Conservation (phyloP, 2,797 vertebrate species). For the Gorsachius magnificus region DNA sequence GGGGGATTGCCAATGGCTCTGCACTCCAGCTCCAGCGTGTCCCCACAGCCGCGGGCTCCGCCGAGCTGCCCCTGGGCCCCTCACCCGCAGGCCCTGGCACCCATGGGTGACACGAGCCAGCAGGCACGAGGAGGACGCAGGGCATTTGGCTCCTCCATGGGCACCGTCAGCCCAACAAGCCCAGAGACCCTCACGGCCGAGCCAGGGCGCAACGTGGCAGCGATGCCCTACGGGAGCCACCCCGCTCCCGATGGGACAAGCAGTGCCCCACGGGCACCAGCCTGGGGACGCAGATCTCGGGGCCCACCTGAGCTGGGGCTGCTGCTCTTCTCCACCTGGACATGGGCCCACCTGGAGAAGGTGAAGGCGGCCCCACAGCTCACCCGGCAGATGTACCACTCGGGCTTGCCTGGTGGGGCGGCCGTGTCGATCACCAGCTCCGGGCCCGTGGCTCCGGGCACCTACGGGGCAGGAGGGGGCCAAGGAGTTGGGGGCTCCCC, state of each 20-base stretch:
- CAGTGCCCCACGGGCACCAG: not conserved
- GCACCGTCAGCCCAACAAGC: not conserved
- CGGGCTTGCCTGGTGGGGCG: not conserved
- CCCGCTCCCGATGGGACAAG: not conserved
- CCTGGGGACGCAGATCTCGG: not conserved
- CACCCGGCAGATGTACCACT: conserved; percentile 84
- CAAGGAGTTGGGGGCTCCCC: not conserved
- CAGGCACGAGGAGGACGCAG: not conserved
- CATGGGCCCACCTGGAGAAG: conserved; percentile 83
- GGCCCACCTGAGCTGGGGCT: conserved; percentile 72
- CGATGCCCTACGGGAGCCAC: not conserved
- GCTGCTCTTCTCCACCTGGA: conserved; percentile 64
- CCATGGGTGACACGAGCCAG: not conserved
- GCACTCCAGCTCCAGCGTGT: conserved; percentile 78
- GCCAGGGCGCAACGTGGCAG: not conserved
- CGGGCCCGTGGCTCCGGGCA: conserved; percentile 69
- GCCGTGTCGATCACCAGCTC: conserved; percentile 77
- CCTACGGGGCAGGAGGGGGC: conserved; percentile 45
- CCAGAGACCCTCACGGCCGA: not conserved
- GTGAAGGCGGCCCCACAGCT: conserved; percentile 73
- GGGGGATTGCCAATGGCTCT: conserved; percentile 79
- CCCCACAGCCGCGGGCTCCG: too few relatives aligned
- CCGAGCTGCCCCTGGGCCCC: not conserved
- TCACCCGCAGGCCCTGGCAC: not conserved
- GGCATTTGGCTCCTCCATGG: not conserved